Conservation (phyloP, 2,797 vertebrate genomes). For the Cossypha polioptera region DNA sequence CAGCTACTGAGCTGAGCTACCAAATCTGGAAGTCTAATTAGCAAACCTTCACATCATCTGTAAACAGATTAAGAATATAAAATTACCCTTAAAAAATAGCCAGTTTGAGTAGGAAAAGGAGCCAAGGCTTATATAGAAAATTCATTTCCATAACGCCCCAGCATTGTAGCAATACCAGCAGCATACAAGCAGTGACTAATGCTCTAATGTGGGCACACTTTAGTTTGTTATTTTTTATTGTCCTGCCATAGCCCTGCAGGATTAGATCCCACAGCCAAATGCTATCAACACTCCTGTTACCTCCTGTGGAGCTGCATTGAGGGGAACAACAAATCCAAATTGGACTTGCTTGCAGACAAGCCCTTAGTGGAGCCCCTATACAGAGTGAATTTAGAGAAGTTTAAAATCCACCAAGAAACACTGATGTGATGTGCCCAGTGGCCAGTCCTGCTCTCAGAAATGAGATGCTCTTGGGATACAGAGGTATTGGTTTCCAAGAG, state of each 20-base stretch:
- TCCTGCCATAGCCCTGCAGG: slow-evolving; percentile 16
- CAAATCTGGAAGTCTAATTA: slow-evolving; percentile 18
- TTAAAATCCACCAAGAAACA: neutral
- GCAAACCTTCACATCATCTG: neutral
- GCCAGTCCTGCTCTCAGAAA: neutral
- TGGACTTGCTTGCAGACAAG: neutral
- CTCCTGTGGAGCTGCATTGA: neutral
- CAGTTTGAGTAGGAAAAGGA: neutral
- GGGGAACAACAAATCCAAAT: slow-evolving; percentile 25
- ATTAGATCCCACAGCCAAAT: neutral
- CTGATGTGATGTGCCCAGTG: neutral
- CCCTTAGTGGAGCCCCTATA: neutral
- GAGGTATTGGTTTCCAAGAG: neutral
- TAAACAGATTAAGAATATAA: neutral
- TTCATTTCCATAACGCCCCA: slow-evolving; percentile 1
- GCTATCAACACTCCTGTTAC: neutral
- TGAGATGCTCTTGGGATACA: neutral
- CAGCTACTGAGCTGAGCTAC: neutral
- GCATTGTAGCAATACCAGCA: neutral
- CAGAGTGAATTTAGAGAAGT: neutral
- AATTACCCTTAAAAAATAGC: neutral
- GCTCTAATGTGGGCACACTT: slow-evolving; percentile 1
- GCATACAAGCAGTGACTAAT: slow-evolving; percentile 25
- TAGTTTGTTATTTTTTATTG: slow-evolving; percentile 24
- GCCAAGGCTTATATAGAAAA: neutral